These are phyloP conservation scores for Glandiceps talaboti DNA, from an alignment of 53 echinoderm and acorn worm genomes.

Conservation along the genomic window DNA sequence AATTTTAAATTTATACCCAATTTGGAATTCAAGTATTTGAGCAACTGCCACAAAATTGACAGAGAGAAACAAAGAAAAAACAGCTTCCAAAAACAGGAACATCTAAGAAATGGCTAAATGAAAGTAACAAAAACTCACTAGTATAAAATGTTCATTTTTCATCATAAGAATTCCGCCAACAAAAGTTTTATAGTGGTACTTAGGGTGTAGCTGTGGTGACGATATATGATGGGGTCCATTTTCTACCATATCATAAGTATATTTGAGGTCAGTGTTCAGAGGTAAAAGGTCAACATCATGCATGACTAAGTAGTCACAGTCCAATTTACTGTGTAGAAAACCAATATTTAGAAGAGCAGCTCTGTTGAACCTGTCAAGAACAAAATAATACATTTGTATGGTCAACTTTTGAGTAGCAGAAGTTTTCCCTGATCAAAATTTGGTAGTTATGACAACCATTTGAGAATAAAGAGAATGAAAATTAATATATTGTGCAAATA, in stretches of 20 bases:
- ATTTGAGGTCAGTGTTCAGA: conserved; percentile 56
- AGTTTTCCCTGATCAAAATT: too few species aligned
- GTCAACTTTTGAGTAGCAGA: too few species aligned
- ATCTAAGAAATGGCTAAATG: neutral
- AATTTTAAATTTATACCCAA: too few species aligned
- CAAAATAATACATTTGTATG: neutral
- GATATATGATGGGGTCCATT: conserved; percentile 70
- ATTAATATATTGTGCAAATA: too few species aligned
- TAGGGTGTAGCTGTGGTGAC: conserved; percentile 76
- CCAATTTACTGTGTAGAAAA: conserved; percentile 50
- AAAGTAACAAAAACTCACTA: conserved; percentile 14
- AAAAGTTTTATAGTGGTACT: conserved; percentile 74
- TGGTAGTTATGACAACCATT: too few species aligned
- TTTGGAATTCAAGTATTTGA: too few species aligned
- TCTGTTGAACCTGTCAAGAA: conserved; percentile 63
- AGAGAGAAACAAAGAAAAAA: too few species aligned
- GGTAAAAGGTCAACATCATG: conserved; percentile 91
- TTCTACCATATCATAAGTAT: conserved; percentile 44
- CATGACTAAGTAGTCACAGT: conserved; percentile 69
- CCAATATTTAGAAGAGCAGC: conserved; percentile 75
- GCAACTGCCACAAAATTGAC: too few species aligned
- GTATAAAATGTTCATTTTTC: conserved; percentile 39
- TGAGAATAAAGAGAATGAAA: too few species aligned
- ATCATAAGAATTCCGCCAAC: conserved; percentile 85
- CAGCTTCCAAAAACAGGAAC: too few species aligned